Evolutionary conservation across 2,797 vertebrate species (phyloP), one percentile per base, ranked within the genome.

Genomic region (Macropodus opercularis): DNA sequence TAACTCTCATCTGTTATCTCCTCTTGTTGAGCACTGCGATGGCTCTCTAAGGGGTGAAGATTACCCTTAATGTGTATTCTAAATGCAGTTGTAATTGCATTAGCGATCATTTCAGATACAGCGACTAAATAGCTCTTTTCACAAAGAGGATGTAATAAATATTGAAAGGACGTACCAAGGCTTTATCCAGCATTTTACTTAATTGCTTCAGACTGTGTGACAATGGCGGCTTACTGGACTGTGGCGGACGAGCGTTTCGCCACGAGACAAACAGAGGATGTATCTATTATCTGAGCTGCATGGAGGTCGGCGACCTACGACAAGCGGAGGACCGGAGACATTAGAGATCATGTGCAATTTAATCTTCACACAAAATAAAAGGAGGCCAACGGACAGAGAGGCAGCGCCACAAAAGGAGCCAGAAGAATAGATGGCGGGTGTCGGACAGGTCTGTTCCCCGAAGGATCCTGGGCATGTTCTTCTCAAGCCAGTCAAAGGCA

Each of bases 271-370:
- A 91, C 92, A 88, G 92, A 82, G 91, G 88, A 94, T 97, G 96
- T 98, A 95, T 95, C 96, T 95, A 97, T 98, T 99, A 98, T 96
- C 94, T 91, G 89, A 90, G 91, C 84, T 75, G 86, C 92, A 64
- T 63, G 89, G 90, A 93, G 96, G 95, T 98, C 94, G 86, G 29
- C 68, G 94, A 96, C 96, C 96, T 95, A 87, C 92, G 94, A 93
- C 95, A 93, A 92, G 90, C 72, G 57, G 88, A 90, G 91, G 86
- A 88, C 94, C 89, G 79, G 91, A 93, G 92, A 96, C 95, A 94
- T 94, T 93, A 92, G 92, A 94, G 94, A 94, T 96, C 94, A 95
- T 95, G 95, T 95, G 96, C 95, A 97, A 96, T 98, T 98, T 96
- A 97, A 97, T 97, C 95, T 97, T 94, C 93, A 90, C 94, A 95